Evolutionary conservation across 1,140 invertebrate genomes (phyloP), one percentile per base, ranked within the genome.

Genomic region (Solenopsis invicta): DNA sequence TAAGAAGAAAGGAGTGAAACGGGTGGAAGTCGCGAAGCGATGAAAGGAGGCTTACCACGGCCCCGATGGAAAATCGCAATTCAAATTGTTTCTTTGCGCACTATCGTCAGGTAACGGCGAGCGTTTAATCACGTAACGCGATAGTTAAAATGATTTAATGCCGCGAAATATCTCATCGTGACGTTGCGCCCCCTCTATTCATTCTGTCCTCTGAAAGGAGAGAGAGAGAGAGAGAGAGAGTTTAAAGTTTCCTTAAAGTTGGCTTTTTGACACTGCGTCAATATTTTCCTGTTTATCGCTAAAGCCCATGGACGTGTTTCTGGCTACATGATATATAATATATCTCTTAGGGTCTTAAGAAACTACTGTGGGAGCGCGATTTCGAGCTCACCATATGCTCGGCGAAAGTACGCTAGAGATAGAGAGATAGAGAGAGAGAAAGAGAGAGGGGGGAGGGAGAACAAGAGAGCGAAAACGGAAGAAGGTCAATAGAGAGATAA

Each of bases 201-300:
- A 69, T 69, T 16, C 37, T 50, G 12, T 72, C 10, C 48, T 67
- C 10, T 34, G 29, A 21, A 29, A 67, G 16, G 61, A 34, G 13
- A 41, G 37, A 12, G 52, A 18, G 37, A n/a, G n/a, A n/a, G n/a
- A 41, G 8, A 16, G 29, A 4, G 16, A n/a, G 16, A 50, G 48
- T 48, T 84, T 50, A 24, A 74, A 74, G 80, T 75, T 84, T 48
- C 34, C 41, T 74, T 56, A 61, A 84, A 75, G 67, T 75, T 84
- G 41, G 24, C 69, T 84, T 84, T 75, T 84, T 75, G 80, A 84
- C 80, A 74, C 41, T 37, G 80, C 62, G 71, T 84, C 67, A 84
- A 85, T 74, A 77, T 88, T 76, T 82, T 69, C 77, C 52, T 69
- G 86, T 84, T 88, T 87, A 84, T 87, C 77, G 54, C 69, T 24